Evolutionary conservation across 1,140 invertebrate species (phyloP), one percentile per base, ranked within the genome.

Genomic region (Papilio aristodemus): DNA sequence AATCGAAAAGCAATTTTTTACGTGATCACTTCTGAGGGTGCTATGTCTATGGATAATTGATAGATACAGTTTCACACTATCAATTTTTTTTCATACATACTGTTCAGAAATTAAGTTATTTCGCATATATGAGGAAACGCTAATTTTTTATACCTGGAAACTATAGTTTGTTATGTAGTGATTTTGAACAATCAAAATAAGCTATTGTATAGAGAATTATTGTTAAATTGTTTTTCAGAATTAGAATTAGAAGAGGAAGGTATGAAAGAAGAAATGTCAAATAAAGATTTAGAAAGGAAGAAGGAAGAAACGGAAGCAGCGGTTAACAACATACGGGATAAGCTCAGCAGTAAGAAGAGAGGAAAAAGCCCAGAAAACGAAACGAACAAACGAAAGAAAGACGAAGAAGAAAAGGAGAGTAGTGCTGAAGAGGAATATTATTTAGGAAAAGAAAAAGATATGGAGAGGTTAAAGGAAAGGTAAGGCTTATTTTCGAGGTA

Each of bases 391-490:
- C 79, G 74, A 74, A 79, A 37, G 67, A 87, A 68, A 41, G 74
- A 80, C 74, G 77, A 76, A 46, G 71, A 63, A 68, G 38, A 72
- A 84, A 69, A 71, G 86, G 38, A 76, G 89, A 87, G 75, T 72
- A 79, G 78, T 32, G 83, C 92, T 13, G 89, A 92, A 41, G 93
- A 93, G 73, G 92, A 94, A 72, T 95, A 94, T 86, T 94, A 95
- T 80, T 90, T 95, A 46, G 94, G 95, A 39, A 95, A 96, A 80
- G 94, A 95, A 70, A 92, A 91, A 79, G 92, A 93, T 71, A 93
- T 94, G 25, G 94, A 95, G 75, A 92, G 93, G 62, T 93, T 94
- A 79, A 94, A 93, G 79, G 94, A 95, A 85, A 93, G 93, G 94
- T 96, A 93, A 76, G 91, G 90, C 64, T 25, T 32, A 2, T 32